These are phyloP conservation scores for Ramphastos sulfuratus DNA, from an alignment of 2,113 vertebrate genomes.

Conservation along the genomic window DNA sequence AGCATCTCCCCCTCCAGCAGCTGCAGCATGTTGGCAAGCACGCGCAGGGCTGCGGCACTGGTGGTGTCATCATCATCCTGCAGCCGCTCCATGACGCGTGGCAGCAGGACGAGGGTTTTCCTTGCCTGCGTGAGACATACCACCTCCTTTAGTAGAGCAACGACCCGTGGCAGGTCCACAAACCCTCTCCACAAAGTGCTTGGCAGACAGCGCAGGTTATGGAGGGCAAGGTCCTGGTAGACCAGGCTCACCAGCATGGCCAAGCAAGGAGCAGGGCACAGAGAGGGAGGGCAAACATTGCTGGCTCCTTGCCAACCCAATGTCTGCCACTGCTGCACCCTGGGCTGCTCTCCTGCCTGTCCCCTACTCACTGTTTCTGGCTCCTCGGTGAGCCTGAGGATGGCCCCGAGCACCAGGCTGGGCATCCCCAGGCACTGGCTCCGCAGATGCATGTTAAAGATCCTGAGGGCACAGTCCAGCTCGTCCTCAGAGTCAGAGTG, in stretches of 20 bases:
- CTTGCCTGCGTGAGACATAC: background rate
- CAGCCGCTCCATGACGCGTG: background rate
- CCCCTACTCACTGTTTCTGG: background rate
- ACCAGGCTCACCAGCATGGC: background rate
- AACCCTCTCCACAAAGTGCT: background rate
- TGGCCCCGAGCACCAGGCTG: background rate
- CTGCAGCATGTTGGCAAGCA: background rate
- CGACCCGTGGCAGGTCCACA: fast-evolving
- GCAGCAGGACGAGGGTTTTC: background rate
- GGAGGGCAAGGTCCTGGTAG: background rate
- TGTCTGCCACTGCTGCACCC: background rate
- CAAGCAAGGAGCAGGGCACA: background rate
- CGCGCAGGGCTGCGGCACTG: fast-evolving
- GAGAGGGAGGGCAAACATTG: background rate
- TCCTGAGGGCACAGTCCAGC: background rate
- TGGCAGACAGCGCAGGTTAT: background rate
- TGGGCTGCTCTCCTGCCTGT: background rate
- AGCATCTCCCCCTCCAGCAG: background rate
- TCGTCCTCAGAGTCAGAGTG: fast-evolving
- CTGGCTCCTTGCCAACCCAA: background rate
- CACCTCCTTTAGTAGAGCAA: background rate
- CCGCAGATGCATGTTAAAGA: background rate
- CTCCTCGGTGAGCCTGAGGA: background rate
- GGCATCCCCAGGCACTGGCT: background rate
- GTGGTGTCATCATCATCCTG: background rate